Base-by-base conservation (phyloP, 2,888 invertebrate genomes). In the Cerastis rubricosa region DNA sequence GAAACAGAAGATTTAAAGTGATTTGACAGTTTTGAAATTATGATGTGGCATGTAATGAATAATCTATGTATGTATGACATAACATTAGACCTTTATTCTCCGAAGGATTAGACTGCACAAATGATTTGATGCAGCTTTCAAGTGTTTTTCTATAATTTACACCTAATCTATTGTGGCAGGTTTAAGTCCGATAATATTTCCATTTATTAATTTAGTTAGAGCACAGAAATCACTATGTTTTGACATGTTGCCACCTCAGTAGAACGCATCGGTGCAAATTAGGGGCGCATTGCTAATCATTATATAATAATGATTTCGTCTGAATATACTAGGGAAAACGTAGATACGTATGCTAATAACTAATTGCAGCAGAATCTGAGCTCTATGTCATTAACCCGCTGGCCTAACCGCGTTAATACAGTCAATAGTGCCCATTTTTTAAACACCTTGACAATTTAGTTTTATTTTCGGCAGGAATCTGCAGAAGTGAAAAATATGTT, bases 311-410 rank as follows among this genome's bases (percentile, higher is more conserved):
- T 19, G 29, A 63, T 63, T 70, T 1, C 5, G 17, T 51, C 78
- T 68, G n/a, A 35, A 35, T 43, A 43, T n/a, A 47, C 51, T 22
- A 6, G 25, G 45, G 22, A 43, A 19, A 51, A 51, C 9, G 0
- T 35, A 45, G 40, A 29, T 9, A 29, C 25, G 4, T 25, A 29
- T 17, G 12, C 35, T 64, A 22, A 71, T 22, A 65, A 7, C 14
- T 25, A 12, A 35, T 25, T 65, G 43, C 80, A 65, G 43, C 14
- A 17, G 71, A 71, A 57, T 57, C 47, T 54, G 12, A 35, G 61
- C 2, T 40, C 25, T 29, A 29, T 14, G 29, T 67, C 74, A 22
- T 35, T 66, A 22, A 47, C 66, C 51, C 25, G 14, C 25, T 57
- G n/a, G 22, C 14, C 51, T 19, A 45, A 65, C 43, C 3, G 70